These are phyloP conservation scores for Cynodonichthys magdalenae DNA, from an alignment of 2,797 vertebrate genomes.

Conservation along the genomic window DNA sequence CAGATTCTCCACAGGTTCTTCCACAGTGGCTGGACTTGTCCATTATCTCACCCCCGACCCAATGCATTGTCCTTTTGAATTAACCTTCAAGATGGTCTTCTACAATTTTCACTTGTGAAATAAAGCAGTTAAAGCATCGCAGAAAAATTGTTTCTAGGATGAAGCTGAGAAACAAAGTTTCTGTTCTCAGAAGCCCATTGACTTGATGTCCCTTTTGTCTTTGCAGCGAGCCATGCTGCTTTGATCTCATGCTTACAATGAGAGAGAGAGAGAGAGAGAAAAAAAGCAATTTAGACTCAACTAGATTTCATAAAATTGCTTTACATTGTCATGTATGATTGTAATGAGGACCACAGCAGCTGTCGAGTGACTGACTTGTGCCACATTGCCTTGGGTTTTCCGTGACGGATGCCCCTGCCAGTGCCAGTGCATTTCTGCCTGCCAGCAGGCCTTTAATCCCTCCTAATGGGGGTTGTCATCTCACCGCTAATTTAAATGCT, in stretches of 20 bases:
- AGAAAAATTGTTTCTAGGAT: constrained; percentile 3
- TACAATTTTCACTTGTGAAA: constrained; percentile 35
- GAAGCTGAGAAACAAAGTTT: not conserved
- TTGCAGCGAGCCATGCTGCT: not conserved
- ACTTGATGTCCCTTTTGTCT: not conserved
- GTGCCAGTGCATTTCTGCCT: constrained; percentile 79
- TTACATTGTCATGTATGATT: constrained; percentile 32
- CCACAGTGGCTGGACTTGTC: constrained; percentile 62
- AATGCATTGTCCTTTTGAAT: constrained; percentile 75
- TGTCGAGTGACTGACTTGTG: constrained; percentile 77
- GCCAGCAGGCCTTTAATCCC: constrained; percentile 86
- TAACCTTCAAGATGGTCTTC: constrained; percentile 65
- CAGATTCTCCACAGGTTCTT: constrained; percentile 69
- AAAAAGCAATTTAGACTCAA: constrained; percentile 4
- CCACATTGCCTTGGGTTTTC: constrained; percentile 78
- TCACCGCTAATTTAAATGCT: constrained; percentile 87
- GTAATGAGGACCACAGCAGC: constrained; percentile 52
- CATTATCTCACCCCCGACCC: constrained; percentile 70
- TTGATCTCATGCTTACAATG: not conserved
- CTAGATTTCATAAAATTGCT: constrained; percentile 28
- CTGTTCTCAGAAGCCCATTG: not conserved
- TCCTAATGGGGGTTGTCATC: constrained; percentile 88
- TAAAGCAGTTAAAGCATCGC: constrained; percentile 5
- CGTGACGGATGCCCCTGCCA: constrained; percentile 84
- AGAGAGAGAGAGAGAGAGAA: too few relatives aligned